Evolutionary conservation across 2,113 vertebrate genomes (phyloP), one percentile per base, ranked within the genome.

Genomic region (Spea bombifrons): DNA sequence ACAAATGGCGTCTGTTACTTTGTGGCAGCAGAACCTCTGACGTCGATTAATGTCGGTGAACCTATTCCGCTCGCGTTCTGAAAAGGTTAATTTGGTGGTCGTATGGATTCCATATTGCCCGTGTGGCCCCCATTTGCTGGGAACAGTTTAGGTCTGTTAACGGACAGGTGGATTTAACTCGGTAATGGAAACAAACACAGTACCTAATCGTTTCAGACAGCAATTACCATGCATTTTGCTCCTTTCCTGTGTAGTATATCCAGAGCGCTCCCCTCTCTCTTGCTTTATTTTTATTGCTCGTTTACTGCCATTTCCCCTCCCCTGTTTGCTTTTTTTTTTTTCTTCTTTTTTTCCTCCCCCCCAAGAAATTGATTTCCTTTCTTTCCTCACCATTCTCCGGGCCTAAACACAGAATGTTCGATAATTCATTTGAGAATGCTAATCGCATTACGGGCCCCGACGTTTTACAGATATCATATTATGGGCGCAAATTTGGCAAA

Each of bases 391-490:
- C 87, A 90, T 91, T 92, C 94, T 93, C 93, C 92, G 89, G 85
- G 90, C 90, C 91, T 91, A 92, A 92, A 91, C 88, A 88, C 88
- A 91, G 90, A 92, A 92, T 93, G 91, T 94, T 95, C 93, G 90
- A 94, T 95, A 93, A 95, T 95, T 94, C 90, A 95, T 94, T 93
- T 92, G 91, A 94, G 90, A 90, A 89, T 88, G 89, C 90, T 94
- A 94, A 96, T 94, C 91, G 90, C 90, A 94, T 95, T 94, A 95
- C 92, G 88, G 92, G 88, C 88, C 92, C 92, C 93, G 93, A 94
- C 92, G 90, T 94, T 94, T 94, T 93, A 91, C 93, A 94, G 94
- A 96, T 94, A 94, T 91, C 88, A 90, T 94, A 94, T 95, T 94
- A 94, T 93, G 92, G 92, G 89, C 90, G 90, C 91, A 94, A 93